Base-by-base conservation (phyloP, 2,797 vertebrate species). In the Sebastes alutus region DNA sequence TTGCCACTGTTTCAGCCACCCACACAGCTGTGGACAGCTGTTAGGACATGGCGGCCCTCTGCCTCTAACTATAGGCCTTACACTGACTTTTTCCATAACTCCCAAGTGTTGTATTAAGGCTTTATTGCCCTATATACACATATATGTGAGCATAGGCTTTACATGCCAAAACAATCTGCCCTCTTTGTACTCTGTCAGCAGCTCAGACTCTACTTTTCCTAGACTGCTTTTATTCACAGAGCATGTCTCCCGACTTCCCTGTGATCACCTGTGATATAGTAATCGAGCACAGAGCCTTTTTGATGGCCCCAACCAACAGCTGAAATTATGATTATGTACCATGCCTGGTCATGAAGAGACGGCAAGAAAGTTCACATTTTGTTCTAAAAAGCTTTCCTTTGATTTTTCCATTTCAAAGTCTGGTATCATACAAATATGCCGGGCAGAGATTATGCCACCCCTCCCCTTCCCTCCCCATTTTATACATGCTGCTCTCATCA, bases 401-500 rank as follows among this genome's bases (percentile, higher is more conserved):
- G 96, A 96, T 95, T 94, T 95, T 88, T 87, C 89, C 87, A 94
- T 95, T 94, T 94, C 88, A 94, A 94, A 94, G 91, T 94, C 91
- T 92, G 84, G 93, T 95, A 93, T 93, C 87, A 93, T 94, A 94
- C 93, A 95, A 93, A 94, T 94, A 93, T 90, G 91, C 77, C 42
- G 81, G 87, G 87, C 92, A 94, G 82, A 94, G 93, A 95, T 93
- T 94, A 93, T 93, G 87, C 89, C 91, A 85, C 89, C 89, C 80
- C 87, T 30, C 81, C 91, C 55, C 22, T 16, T 32, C 38, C 62
- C 75, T 66, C 65, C 72, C 58, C 38, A 12, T 90, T 89, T 93
- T 90, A 91, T 95, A 94, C 95, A 96, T 96, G 94, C 90, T 94
- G 94, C 94, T 95, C 94, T 95, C 96, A 96, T 96, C 95, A 95